These are phyloP conservation scores for Torymus aiolomorphi DNA, from an alignment of 2,888 invertebrate genomes.

Conservation along the genomic window DNA sequence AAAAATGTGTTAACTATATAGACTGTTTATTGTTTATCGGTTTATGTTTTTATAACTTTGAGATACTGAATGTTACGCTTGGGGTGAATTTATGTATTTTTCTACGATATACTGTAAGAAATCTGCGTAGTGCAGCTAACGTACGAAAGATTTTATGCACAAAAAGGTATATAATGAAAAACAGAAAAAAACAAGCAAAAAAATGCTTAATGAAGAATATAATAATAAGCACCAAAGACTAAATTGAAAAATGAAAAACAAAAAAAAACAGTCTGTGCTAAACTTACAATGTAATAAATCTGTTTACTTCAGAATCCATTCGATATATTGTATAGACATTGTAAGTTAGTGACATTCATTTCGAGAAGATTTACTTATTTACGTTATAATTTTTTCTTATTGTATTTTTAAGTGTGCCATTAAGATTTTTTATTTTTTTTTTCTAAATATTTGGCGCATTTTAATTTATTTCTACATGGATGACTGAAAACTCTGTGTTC, in stretches of 20 bases:
- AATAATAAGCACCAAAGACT: conserved; percentile 44
- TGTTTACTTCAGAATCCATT: conserved; percentile 3
- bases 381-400: background rate
- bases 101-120: no score
- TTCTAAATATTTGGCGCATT: conserved; percentile 1
- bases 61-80: no score
- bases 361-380: conserved; percentile 9
- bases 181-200: background rate
- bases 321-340: background rate
- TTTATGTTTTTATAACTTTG: no score
- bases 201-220: conserved; percentile 3
- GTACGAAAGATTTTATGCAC: no score
- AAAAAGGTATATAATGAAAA: no score
- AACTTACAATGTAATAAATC: conserved; percentile 8
- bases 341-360: conserved; percentile 2
- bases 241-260: conserved; percentile 1
- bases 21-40: no score
- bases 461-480: conserved; percentile 10
- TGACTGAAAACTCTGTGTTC: background rate
- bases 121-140: no score
- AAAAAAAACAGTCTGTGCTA: background rate
- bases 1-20: no score
- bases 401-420: conserved; percentile 8
- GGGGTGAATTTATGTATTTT: no score
- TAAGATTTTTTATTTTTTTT: conserved; percentile 8